Percentiles rank a stretch among this genome's conserved stretches.
phyloP scores from a whole-genome alignment of 2,113 vertebrate species.

The Acanthisitta chloris region DNA sequence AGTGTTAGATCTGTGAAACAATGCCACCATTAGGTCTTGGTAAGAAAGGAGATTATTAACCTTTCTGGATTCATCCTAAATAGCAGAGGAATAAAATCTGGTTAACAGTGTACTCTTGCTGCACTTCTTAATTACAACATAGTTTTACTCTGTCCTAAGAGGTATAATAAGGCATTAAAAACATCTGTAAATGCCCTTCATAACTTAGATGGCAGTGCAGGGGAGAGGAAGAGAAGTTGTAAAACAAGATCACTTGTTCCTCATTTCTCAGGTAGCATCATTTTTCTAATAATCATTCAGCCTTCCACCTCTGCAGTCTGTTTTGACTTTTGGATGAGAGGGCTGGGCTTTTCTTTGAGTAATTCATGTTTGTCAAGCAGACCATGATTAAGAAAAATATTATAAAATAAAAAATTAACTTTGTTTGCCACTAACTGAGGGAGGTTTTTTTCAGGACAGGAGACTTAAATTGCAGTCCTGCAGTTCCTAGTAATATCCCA shows the following conservation, averaged over 20 bases:
- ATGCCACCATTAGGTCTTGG: neutral
- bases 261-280: neutral
- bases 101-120: neutral
- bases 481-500: neutral
- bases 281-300: neutral
- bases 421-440: neutral
- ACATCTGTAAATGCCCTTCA: neutral
- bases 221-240: neutral
- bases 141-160: neutral
- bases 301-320: neutral
- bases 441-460: neutral
- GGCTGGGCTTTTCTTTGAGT: neutral
- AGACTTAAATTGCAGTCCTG: neutral
- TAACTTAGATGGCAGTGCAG: neutral
- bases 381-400: neutral
- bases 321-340: neutral
- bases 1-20: neutral
- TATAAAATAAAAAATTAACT: neutral
- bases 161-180: neutral
- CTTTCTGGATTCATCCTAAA: neutral
- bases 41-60: neutral
- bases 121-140: neutral
- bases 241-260: neutral
- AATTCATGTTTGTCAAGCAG: neutral
- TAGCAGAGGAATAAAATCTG: neutral